Percentiles rank a stretch among this genome's conserved stretches.
Evolutionary conservation across 2,113 vertebrate species (phyloP).

Genomic region (Oenanthe melanoleuca): DNA sequence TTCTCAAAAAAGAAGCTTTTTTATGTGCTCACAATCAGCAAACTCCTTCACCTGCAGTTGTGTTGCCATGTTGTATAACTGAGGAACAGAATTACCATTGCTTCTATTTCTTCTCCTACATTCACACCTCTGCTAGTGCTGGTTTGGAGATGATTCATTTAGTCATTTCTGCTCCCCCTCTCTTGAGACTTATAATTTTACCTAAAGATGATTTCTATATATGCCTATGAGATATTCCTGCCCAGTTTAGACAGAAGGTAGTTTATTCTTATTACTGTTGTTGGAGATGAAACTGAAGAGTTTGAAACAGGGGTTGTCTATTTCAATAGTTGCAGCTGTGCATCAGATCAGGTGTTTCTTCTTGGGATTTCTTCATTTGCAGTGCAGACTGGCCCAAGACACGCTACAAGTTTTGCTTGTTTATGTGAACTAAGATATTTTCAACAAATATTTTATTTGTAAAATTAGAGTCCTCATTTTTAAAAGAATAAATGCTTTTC

Average conservation of each 20-base stretch:
- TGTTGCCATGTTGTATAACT: rapidly evolving
- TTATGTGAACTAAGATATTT: neutral
- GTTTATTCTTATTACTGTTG: neutral
- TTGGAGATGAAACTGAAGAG: neutral
- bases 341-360: neutral
- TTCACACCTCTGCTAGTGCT: neutral
- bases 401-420: neutral
- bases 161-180: neutral
- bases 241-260: neutral
- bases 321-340: neutral
- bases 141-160: neutral
- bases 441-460: neutral
- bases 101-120: neutral
- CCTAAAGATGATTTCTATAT: neutral
- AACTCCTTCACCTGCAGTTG: neutral
- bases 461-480: neutral
- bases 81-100: neutral
- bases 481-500: neutral
- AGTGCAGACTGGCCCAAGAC: neutral
- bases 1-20: neutral
- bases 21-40: neutral
- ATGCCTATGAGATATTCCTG: neutral
- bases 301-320: rapidly evolving
- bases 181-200: neutral
- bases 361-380: neutral